Base-by-base conservation (phyloP, 35 echinoderm and acorn worm species). In the Heliocidaris erythrogramma region DNA sequence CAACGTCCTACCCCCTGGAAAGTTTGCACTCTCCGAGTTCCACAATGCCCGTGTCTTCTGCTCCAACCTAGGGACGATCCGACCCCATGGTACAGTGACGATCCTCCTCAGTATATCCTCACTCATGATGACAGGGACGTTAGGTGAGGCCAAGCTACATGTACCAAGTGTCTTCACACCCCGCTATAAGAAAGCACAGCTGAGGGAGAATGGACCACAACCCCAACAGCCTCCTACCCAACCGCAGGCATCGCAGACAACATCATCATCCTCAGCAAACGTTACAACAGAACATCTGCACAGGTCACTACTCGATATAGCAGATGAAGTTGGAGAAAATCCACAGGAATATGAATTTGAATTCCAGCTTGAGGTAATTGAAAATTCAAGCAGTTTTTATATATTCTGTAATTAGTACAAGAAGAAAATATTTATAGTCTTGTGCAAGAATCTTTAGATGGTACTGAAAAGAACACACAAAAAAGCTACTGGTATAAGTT, bases 41-140 rank as follows among this genome's bases (percentile, higher is more conserved):
- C 95, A 99, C 50, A 97, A 96, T 61, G 92, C 94, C 31, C 93
- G 96, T 48, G 86, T 99, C 21, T 99, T 99, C 53, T 99, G 97
- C 60, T 97, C 98, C 2, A 99, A 97, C 92, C 92, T 99, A 85
- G 98, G 98, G 1, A 99, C 98, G 3, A 99, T 99, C 65, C 88
- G 97, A 93, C 98, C 98, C 14, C 97, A 97, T 86, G 98, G 98
- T 12, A 95, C 95, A 9, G 95, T 99, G 17, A 96, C 95, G 6
- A 95, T 99, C 53, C 94, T 99, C 31, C 61, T 99, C 24, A 97
- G 98, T 94, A 96, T 99, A 31, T 97, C 97, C 21, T 97, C 98
- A 48, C 52, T 97, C 30, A 49, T 99, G 85, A 65, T 59, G 7
- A 97, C 94, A 5, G 95, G 96, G 29, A 52, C 87, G 47, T 85